These are phyloP conservation scores for Tricholauxania praeusta DNA, from an alignment of 2,888 invertebrate species.

Conservation along the genomic window DNA sequence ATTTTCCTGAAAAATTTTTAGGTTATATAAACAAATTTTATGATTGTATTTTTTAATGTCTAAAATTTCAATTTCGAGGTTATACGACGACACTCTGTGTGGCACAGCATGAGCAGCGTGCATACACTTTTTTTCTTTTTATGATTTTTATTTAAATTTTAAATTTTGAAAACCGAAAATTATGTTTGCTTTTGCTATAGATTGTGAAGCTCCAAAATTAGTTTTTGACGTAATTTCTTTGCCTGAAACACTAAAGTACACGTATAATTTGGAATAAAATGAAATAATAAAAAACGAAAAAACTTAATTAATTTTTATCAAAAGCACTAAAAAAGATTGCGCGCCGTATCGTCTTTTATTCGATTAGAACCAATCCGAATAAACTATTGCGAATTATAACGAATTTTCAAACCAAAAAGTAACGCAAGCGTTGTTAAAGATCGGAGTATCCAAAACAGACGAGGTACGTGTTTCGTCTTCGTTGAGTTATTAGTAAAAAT, in stretches of 20 bases:
- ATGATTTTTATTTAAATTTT: not conserved
- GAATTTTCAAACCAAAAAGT: constrained; percentile 28
- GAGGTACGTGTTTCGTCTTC: constrained; percentile 40
- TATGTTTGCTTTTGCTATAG: not conserved
- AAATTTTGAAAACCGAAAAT: not conserved
- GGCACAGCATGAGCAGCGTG: too few species aligned
- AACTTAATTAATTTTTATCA: not conserved
- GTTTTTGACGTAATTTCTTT: constrained; percentile 20
- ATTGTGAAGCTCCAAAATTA: too few species aligned
- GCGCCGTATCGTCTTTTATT: constrained; percentile 10
- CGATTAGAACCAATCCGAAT: not conserved
- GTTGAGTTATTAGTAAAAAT: constrained; percentile 23
- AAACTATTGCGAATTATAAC: not conserved
- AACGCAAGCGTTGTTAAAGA: constrained; percentile 31
- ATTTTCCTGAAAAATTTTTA: constrained; percentile 32
- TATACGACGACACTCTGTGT: not conserved
- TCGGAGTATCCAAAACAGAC: constrained; percentile 38
- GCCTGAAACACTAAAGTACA: constrained; percentile 32
- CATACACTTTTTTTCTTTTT: too few species aligned
- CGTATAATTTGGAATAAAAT: constrained; percentile 14
- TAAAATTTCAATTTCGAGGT: constrained; percentile 26
- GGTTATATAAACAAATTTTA: constrained; percentile 45
- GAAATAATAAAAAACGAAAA: not conserved
- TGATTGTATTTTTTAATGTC: constrained; percentile 19
- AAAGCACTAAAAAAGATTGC: constrained; percentile 17